Percentiles rank a stretch among this genome's conserved stretches.
phyloP scores from a whole-genome alignment of 2,113 vertebrate species.

The Ceyx cyanopectus region DNA sequence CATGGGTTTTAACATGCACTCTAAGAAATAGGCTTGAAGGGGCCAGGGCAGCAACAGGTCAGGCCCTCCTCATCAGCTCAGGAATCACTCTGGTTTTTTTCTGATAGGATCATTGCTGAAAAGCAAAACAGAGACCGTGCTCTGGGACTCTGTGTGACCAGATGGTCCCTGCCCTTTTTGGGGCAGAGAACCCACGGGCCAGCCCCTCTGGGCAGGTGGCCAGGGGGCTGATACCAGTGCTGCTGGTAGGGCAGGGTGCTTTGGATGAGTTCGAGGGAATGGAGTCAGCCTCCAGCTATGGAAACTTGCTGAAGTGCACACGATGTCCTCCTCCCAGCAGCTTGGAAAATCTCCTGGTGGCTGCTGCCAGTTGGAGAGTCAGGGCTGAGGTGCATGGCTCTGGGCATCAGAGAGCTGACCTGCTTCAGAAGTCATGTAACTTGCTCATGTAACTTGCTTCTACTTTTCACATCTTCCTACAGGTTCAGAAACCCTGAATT shows the following conservation, averaged over 20 bases:
- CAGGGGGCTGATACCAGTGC: neutral
- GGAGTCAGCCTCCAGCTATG: neutral
- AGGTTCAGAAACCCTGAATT: neutral
- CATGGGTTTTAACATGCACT: neutral
- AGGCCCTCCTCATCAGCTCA: neutral
- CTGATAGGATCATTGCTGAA: neutral
- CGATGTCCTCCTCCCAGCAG: neutral
- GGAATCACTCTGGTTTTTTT: neutral
- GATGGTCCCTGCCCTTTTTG: neutral
- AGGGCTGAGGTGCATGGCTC: neutral
- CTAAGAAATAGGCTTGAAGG: neutral
- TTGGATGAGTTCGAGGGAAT: neutral
- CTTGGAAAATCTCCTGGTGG: neutral
- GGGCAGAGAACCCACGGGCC: neutral
- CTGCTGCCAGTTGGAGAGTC: neutral
- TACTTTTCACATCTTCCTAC: rapidly evolving
- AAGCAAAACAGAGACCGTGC: neutral
- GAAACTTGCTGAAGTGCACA: neutral
- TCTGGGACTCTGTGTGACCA: neutral
- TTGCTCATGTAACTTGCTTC: neutral
- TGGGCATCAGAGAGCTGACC: neutral
- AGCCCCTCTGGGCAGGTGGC: neutral
- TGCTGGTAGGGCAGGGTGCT: neutral
- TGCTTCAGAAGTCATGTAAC: neutral
- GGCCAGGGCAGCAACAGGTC: neutral